Conservation (phyloP, 2,888 invertebrate species). For the Hyposoter dolosus region DNA sequence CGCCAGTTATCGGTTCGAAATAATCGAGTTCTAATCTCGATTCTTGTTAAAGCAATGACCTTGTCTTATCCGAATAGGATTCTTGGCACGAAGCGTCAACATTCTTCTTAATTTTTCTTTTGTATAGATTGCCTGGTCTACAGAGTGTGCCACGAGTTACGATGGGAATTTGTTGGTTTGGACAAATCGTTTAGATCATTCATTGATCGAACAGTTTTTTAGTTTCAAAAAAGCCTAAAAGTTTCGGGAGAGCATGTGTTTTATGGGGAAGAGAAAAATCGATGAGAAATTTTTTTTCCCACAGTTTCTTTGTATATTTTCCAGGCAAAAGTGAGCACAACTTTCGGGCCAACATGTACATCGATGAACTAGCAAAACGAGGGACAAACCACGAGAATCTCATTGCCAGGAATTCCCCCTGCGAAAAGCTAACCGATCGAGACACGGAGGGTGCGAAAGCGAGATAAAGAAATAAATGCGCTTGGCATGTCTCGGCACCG, state of each 20-base stretch:
- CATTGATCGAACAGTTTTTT: no score
- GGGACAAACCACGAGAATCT: background rate
- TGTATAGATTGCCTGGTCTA: background rate
- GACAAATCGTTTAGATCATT: background rate
- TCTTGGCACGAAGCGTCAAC: background rate
- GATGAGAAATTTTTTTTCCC: background rate
- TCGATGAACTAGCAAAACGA: background rate
- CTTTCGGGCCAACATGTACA: background rate
- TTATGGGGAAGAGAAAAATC: background rate
- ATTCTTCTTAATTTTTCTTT: conserved; percentile 6
- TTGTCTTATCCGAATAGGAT: conserved; percentile 21
- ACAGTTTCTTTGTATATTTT: background rate
- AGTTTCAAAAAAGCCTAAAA: no score
- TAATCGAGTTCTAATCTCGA: conserved; percentile 62
- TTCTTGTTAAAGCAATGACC: conserved; percentile 52
- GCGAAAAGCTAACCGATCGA: conserved; percentile 1
- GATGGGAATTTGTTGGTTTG: background rate
- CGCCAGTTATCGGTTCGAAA: background rate
- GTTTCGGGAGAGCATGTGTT: no score
- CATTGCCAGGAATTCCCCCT: conserved; percentile 1
- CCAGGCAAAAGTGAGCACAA: background rate
- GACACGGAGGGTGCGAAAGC: conserved; percentile 11
- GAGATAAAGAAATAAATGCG: conserved; percentile 31
- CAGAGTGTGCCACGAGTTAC: background rate
- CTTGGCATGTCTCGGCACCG: conserved; percentile 7